Percentiles rank a stretch among this genome's conserved stretches.
These are phyloP conservation scores for Xyliphius kryptos DNA, from an alignment of 2,113 vertebrate genomes.

Conservation along the genomic window DNA sequence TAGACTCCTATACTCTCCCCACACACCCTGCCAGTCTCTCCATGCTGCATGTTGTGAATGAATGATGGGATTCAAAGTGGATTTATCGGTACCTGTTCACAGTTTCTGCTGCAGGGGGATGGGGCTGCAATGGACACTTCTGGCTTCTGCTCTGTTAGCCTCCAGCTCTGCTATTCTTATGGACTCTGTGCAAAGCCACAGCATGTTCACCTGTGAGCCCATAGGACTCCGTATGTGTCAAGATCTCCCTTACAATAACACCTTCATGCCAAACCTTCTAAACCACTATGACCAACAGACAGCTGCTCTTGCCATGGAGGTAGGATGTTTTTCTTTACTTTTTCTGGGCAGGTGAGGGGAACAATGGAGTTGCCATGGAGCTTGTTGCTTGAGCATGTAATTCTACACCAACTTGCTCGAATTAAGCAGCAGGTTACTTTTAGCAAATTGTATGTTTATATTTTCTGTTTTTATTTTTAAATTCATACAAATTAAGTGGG, in stretches of 20 bases:
- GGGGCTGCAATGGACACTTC: slow-evolving; percentile 35
- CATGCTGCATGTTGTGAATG: slow-evolving; percentile 4
- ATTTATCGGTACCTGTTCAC: slow-evolving; percentile 1
- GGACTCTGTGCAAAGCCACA: slow-evolving; percentile 71
- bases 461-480: too few relatives aligned
- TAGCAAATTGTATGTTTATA: not conserved
- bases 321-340: slow-evolving; percentile 47
- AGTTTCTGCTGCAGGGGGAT: not conserved
- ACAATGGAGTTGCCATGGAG: slow-evolving; percentile 37
- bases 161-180: slow-evolving; percentile 56
- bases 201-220: slow-evolving; percentile 91
- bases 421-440: slow-evolving; percentile 12
- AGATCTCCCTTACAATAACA: slow-evolving; percentile 92
- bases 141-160: slow-evolving; percentile 45
- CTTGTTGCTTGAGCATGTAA: slow-evolving; percentile 24
- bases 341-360: slow-evolving; percentile 22
- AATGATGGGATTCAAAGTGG: slow-evolving; percentile 20
- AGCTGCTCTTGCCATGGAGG: slow-evolving; percentile 95
- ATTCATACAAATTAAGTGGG: too few relatives aligned
- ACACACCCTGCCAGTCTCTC: slow-evolving; percentile 12
- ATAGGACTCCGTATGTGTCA: slow-evolving; percentile 95
- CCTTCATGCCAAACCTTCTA: slow-evolving; percentile 97
- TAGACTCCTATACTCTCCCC: slow-evolving; percentile 5
- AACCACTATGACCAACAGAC: slow-evolving; percentile 98
- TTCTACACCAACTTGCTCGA: slow-evolving; percentile 11